These are phyloP conservation scores for Polypedilum pembai DNA, from an alignment of 1,140 invertebrate genomes.

Conservation along the genomic window DNA sequence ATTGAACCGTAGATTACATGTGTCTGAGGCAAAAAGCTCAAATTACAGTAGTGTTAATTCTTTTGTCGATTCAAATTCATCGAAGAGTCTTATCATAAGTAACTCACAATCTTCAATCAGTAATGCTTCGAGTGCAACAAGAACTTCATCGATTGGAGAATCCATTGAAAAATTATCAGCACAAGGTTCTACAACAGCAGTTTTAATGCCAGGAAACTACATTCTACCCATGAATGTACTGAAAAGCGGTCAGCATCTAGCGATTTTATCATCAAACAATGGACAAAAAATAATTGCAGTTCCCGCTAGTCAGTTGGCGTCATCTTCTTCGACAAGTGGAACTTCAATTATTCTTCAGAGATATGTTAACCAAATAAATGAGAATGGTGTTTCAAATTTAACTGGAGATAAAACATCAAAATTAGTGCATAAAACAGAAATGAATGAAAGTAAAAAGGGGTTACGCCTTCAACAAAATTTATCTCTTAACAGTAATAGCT, in stretches of 20 bases:
- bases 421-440: conserved; percentile 39
- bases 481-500: neutral
- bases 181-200: conserved; percentile 42
- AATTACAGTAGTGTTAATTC: conserved; percentile 14
- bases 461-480: neutral
- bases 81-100: conserved; percentile 50
- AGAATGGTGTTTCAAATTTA: conserved; percentile 42
- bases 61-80: conserved; percentile 32
- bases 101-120: neutral
- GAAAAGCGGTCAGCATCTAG: conserved; percentile 61
- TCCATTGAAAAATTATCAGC: neutral
- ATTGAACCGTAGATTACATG: conserved; percentile 44
- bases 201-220: conserved; percentile 60
- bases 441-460: neutral
- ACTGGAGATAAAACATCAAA: conserved; percentile 46
- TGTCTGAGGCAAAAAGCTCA: conserved; percentile 40
- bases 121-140: neutral
- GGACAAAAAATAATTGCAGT: conserved; percentile 57
- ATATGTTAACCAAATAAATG: conserved; percentile 45
- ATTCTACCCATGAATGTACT: conserved; percentile 60
- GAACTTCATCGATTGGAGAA: neutral
- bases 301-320: conserved; percentile 40
- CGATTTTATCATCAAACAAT: conserved; percentile 55
- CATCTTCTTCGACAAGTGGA: conserved; percentile 49
- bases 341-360: conserved; percentile 50